phyloP scores from a whole-genome alignment of 2,888 invertebrate species.

The Drosophila affinis region DNA sequence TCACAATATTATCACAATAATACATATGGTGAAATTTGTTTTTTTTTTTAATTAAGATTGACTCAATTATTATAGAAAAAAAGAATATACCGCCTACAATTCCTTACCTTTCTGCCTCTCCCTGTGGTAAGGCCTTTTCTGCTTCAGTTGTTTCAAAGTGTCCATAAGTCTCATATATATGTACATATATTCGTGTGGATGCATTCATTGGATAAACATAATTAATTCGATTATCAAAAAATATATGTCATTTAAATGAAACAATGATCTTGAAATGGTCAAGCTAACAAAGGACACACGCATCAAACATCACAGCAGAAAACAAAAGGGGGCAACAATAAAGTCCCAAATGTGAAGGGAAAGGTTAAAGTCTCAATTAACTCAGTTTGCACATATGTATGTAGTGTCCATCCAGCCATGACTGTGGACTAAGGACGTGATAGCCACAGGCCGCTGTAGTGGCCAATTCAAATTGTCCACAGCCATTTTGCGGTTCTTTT shows the following conservation, averaged over 20 bases:
- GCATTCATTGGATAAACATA: not conserved
- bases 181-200: not conserved
- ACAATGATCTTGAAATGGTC: conserved; percentile 17
- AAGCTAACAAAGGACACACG: conserved; percentile 5
- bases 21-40: not conserved
- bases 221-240: not conserved
- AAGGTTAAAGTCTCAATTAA: too few species aligned
- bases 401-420: too few species aligned
- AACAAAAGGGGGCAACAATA: not conserved
- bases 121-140: not conserved
- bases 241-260: not conserved
- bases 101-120: too few species aligned
- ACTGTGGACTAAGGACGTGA: too few species aligned
- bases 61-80: too few species aligned
- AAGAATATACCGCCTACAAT: too few species aligned
- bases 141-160: not conserved
- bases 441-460: too few species aligned
- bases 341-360: too few species aligned
- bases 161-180: not conserved
- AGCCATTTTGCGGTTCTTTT: not conserved
- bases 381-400: too few species aligned
- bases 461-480: not conserved
- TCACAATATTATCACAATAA: too few species aligned
- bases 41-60: too few species aligned
- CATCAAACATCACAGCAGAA: not conserved